Evolutionary conservation across 2,113 vertebrate species (phyloP).

Genomic region (Okapia johnstoni): DNA sequence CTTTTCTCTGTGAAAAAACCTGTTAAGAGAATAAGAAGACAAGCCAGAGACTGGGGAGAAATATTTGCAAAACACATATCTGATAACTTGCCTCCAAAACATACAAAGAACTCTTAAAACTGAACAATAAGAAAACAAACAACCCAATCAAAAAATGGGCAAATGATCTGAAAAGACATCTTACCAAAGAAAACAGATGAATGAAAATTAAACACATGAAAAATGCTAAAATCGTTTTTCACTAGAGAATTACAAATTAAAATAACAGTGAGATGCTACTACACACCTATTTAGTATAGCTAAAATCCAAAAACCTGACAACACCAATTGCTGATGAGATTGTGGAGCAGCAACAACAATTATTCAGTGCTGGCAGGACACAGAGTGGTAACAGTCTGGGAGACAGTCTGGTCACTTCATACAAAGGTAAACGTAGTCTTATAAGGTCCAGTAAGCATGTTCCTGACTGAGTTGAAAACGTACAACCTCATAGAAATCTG

Average conservation of each 20-base stretch:
- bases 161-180: not conserved
- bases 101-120: conserved; percentile 38
- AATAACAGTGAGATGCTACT: not conserved
- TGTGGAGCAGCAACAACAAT: not conserved
- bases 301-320: not conserved
- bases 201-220: not conserved
- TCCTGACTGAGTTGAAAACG: not conserved
- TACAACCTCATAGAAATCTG: not conserved
- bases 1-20: not conserved
- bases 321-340: not conserved
- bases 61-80: conserved; percentile 43
- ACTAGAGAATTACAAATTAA: not conserved
- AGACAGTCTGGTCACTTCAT: not conserved
- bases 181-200: conserved; percentile 5
- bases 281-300: not conserved
- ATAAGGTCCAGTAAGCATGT: not conserved
- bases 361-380: not conserved
- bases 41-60: conserved; percentile 32
- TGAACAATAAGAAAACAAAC: conserved; percentile 49
- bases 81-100: conserved; percentile 46
- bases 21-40: conserved; percentile 9
- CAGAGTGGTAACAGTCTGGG: not conserved
- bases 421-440: not conserved
- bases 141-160: not conserved
- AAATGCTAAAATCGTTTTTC: not conserved